These are phyloP conservation scores for Ectemnius continuus DNA, from an alignment of 2,888 invertebrate genomes.

Conservation along the genomic window DNA sequence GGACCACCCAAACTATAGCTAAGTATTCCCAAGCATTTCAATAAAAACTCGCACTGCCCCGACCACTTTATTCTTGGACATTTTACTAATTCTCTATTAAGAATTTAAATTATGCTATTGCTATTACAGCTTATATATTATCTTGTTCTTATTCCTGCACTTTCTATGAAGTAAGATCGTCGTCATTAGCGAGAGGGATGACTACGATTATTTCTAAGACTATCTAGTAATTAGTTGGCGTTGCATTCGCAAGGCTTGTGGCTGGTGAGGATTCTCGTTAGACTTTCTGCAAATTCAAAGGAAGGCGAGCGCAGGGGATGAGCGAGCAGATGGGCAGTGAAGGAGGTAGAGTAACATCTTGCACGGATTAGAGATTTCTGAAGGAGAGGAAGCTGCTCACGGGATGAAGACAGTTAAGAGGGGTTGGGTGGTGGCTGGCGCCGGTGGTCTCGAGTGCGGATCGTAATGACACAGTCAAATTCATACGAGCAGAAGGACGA, in stretches of 20 bases:
- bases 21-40: no score
- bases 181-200: conserved; percentile 21
- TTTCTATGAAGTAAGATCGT: no score
- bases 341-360: conserved; percentile 68
- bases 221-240: conserved; percentile 73
- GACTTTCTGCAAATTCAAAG: conserved; percentile 51
- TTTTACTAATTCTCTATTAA: no score
- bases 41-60: no score
- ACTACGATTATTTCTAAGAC: conserved; percentile 71
- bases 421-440: conserved; percentile 39
- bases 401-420: conserved; percentile 48
- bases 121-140: no score
- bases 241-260: conserved; percentile 61
- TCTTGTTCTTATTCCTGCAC: no score
- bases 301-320: conserved; percentile 18
- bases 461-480: conserved; percentile 63
- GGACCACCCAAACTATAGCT: background rate
- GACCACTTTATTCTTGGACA: no score
- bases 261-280: conserved; percentile 39
- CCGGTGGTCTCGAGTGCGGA: conserved; percentile 46
- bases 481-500: conserved; percentile 42
- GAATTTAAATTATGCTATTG: no score
- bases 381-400: conserved; percentile 33
- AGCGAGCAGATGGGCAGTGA: background rate
- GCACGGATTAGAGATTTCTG: conserved; percentile 71